Evolutionary conservation across 2,888 invertebrate genomes (phyloP).

Genomic region (Artemia sinica): DNA sequence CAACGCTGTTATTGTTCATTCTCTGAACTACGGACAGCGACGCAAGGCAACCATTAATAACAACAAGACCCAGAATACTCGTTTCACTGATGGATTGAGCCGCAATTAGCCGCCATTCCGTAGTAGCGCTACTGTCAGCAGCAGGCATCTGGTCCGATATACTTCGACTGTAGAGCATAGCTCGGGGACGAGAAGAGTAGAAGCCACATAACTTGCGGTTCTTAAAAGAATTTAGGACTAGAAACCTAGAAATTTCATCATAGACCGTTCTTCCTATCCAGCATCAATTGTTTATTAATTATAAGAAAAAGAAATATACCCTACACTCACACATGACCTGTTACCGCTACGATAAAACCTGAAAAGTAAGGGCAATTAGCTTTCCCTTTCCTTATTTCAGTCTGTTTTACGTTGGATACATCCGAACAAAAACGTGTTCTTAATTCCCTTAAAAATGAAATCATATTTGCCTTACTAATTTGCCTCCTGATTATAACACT

Average conservation of each 20-base stretch:
- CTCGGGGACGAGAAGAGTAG: constrained; percentile 44
- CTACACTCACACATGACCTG: too few species aligned
- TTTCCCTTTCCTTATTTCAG: too few species aligned
- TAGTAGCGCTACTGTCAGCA: constrained; percentile 33
- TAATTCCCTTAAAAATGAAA: too few species aligned
- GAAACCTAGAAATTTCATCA: constrained; percentile 12
- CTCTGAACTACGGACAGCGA: constrained; percentile 44
- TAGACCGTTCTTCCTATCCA: too few species aligned
- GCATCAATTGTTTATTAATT: too few species aligned
- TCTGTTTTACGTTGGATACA: too few species aligned
- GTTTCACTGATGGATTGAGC: constrained; percentile 37
- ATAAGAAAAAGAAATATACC: too few species aligned
- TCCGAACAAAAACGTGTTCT: too few species aligned
- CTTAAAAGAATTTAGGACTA: constrained; percentile 24
- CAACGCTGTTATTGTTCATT: constrained; percentile 31
- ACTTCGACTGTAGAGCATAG: constrained; percentile 40
- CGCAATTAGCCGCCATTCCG: constrained; percentile 46
- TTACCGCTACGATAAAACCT: too few species aligned
- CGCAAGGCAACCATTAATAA: constrained; percentile 43
- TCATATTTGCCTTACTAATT: too few species aligned
- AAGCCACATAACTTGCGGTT: constrained; percentile 36
- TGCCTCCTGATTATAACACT: too few species aligned
- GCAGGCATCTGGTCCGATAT: constrained; percentile 30
- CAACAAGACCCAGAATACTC: constrained; percentile 45
- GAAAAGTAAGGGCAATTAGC: too few species aligned